Evolutionary conservation across 2,113 vertebrate species (phyloP).

Genomic region (Pavo muticus): DNA sequence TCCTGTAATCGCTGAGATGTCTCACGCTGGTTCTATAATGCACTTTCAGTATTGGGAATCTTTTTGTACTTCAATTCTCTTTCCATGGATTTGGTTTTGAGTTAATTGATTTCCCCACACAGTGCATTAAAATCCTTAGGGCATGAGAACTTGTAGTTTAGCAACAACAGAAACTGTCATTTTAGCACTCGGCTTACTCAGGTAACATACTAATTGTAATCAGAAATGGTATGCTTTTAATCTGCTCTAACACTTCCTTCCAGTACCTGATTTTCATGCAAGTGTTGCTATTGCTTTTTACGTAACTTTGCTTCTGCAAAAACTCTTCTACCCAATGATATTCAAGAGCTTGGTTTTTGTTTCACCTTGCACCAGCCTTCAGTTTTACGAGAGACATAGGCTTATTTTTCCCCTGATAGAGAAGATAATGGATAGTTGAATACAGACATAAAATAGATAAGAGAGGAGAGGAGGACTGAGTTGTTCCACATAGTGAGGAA

Average conservation of each 20-base stretch:
- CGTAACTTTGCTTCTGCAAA: neutral
- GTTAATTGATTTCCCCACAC: neutral
- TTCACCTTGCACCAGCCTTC: neutral
- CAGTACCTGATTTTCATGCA: neutral
- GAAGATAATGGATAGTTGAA: neutral
- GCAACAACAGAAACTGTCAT: neutral
- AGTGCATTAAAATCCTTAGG: neutral
- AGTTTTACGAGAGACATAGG: neutral
- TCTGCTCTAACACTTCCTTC: neutral
- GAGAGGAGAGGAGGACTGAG: neutral
- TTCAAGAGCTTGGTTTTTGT: neutral
- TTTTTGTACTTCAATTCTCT: constrained; percentile 1
- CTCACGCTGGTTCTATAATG: neutral
- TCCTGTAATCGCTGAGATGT: neutral
- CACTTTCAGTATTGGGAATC: neutral
- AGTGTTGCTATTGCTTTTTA: neutral
- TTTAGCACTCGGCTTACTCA: neutral
- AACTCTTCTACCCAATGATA: neutral
- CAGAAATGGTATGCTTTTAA: neutral
- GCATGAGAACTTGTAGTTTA: neutral
- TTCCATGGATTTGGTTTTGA: neutral
- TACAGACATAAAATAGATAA: neutral
- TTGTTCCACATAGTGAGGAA: neutral
- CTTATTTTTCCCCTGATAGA: neutral
- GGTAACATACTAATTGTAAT: neutral